phyloP scores from a whole-genome alignment of 2,888 invertebrate species.

The Hydraecia micacea region DNA sequence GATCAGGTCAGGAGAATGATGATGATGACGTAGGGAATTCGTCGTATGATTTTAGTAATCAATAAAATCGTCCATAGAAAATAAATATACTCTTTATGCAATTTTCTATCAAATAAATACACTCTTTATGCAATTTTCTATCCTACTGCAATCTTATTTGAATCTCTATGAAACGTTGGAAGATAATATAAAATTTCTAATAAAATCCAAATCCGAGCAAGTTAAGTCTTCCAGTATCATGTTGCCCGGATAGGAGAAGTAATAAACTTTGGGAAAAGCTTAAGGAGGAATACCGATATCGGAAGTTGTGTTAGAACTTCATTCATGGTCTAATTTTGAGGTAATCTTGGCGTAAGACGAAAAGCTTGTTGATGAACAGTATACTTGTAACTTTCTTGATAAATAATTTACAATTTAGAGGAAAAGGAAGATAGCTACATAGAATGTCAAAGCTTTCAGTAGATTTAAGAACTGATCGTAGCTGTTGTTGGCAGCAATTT shows the following conservation, averaged over 20 bases:
- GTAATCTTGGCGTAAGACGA: not conserved
- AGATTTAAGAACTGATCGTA: too few species aligned
- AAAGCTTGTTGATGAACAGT: not conserved
- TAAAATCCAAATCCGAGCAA: constrained; percentile 1
- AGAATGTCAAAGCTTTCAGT: not conserved
- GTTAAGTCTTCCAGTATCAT: not conserved
- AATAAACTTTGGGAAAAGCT: constrained; percentile 15
- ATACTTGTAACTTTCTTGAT: not conserved
- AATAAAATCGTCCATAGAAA: not conserved
- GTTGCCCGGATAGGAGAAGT: not conserved
- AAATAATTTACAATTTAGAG: not conserved
- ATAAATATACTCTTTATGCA: not conserved
- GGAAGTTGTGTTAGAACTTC: not conserved
- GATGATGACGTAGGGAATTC: not conserved
- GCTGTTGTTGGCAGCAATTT: too few species aligned
- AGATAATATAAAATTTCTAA: constrained; percentile 11
- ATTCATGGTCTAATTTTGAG: not conserved
- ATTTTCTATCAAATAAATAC: not conserved
- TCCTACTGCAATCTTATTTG: not conserved
- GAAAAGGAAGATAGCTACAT: not conserved
- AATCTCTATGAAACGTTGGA: constrained; percentile 4
- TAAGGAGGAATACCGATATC: not conserved
- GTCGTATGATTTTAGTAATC: not conserved
- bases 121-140: not conserved
- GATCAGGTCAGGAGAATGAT: too few species aligned